Conservation (phyloP, 2,888 invertebrate species). For the Metacarcinus magister region DNA sequence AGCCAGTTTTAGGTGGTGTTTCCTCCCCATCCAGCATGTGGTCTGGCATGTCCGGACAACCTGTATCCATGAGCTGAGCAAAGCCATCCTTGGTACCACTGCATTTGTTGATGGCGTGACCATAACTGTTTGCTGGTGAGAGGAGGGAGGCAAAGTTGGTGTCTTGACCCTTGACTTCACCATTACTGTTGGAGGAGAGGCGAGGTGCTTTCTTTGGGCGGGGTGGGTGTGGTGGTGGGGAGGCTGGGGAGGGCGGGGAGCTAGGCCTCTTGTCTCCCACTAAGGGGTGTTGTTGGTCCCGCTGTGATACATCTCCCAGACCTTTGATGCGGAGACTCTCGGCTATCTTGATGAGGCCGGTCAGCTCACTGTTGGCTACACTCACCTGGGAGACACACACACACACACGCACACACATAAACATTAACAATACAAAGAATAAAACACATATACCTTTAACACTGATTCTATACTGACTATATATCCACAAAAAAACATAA, state of each 20-base stretch:
- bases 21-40: constrained; percentile 67
- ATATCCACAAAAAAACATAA: not conserved
- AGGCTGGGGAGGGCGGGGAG: constrained; percentile 75
- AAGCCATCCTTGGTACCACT: constrained; percentile 68
- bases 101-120: constrained; percentile 72
- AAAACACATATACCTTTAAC: not conserved
- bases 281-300: constrained; percentile 66
- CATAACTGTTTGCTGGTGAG: constrained; percentile 78
- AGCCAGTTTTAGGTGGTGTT: constrained; percentile 56
- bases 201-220: constrained; percentile 76
- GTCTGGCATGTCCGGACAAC: constrained; percentile 68
- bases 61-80: constrained; percentile 78
- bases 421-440: not conserved
- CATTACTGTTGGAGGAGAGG: constrained; percentile 69
- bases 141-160: constrained; percentile 74
- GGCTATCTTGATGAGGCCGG: constrained; percentile 82
- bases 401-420: not conserved
- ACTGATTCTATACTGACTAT: not conserved
- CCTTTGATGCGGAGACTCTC: constrained; percentile 82
- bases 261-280: constrained; percentile 75
- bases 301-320: constrained; percentile 82
- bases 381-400: constrained; percentile 74
- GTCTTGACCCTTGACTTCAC: constrained; percentile 71
- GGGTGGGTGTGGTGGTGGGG: constrained; percentile 67
- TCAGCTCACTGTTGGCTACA: constrained; percentile 82